These are phyloP conservation scores for Diadumene lineata DNA, from an alignment of 92 coral and sea anemone genomes.

Conservation along the genomic window DNA sequence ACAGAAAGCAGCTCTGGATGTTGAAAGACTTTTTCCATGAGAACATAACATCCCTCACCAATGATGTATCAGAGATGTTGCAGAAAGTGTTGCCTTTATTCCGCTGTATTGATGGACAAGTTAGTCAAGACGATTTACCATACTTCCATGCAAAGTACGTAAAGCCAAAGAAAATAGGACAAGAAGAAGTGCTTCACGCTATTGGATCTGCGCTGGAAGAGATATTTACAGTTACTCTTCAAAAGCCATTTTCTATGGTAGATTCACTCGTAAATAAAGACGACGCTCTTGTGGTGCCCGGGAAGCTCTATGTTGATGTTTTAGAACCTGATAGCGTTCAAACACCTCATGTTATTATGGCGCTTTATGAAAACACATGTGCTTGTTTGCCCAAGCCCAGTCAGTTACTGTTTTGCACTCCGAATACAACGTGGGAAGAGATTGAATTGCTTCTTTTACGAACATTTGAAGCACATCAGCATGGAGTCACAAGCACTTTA, in stretches of 20 bases:
- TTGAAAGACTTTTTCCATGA: slow-evolving; percentile 52
- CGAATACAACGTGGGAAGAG: slow-evolving; percentile 91
- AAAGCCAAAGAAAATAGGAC: slow-evolving; percentile 30
- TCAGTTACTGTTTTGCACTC: slow-evolving; percentile 82
- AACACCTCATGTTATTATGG: slow-evolving; percentile 78
- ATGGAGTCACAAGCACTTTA: slow-evolving; percentile 44
- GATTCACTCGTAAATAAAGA: slow-evolving; percentile 16
- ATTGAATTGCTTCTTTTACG: slow-evolving; percentile 78
- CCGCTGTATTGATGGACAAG: slow-evolving; percentile 64
- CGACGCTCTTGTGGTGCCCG: slow-evolving; percentile 75
- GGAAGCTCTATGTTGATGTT: slow-evolving; percentile 82
- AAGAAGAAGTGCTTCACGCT: slow-evolving; percentile 47
- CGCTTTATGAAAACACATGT: slow-evolving; percentile 70
- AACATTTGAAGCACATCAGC: slow-evolving; percentile 65
- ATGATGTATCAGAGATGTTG: slow-evolving; percentile 9
- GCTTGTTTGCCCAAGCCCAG: slow-evolving; percentile 76
- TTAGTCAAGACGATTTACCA: slow-evolving; percentile 40
- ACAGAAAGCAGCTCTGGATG: slow-evolving; percentile 82
- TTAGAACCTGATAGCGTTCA: slow-evolving; percentile 76
- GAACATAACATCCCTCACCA: not conserved
- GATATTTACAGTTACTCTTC: slow-evolving; percentile 36
- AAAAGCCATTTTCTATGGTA: not conserved
- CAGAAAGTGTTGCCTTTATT: slow-evolving; percentile 52
- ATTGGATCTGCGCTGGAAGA: slow-evolving; percentile 64
- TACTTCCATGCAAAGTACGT: slow-evolving; percentile 26